phyloP scores from a whole-genome alignment of 2,797 vertebrate species.

The Catharus ustulatus region DNA sequence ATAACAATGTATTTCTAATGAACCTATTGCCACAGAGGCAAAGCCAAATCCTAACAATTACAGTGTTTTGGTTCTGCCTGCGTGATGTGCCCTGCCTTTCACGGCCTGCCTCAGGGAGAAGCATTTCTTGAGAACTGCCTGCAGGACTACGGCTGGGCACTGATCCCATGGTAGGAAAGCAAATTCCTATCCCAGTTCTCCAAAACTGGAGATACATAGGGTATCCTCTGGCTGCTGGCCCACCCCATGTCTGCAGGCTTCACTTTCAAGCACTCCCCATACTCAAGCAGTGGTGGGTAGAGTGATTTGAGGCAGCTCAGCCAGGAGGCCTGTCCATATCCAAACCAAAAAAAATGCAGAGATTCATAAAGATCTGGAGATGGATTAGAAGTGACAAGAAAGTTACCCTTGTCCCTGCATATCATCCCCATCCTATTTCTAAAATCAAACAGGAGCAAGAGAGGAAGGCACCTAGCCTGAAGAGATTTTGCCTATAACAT shows the following conservation, averaged over 20 bases:
- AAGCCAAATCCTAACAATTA: neutral
- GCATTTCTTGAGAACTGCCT: neutral
- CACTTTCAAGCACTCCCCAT: neutral
- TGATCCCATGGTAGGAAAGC: neutral
- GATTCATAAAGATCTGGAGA: neutral
- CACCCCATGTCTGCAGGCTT: neutral
- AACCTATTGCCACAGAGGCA: neutral
- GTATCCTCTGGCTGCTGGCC: neutral
- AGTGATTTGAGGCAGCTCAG: neutral
- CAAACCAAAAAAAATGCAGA: neutral
- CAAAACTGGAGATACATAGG: neutral
- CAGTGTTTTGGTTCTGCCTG: neutral
- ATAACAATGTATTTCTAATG: neutral
- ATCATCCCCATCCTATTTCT: neutral
- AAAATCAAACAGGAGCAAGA: constrained; percentile 9
- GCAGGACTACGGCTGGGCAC: neutral
- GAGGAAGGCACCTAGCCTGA: neutral
- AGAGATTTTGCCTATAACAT: neutral
- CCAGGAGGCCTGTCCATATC: neutral
- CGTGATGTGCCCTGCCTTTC: neutral
- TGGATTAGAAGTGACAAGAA: neutral
- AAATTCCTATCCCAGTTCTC: neutral
- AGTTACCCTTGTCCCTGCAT: neutral
- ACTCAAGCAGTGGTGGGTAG: neutral
- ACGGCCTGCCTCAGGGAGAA: neutral